These are phyloP conservation scores for Montipora efflorescens DNA, from an alignment of 64 coral and sea anemone genomes.

Conservation along the genomic window DNA sequence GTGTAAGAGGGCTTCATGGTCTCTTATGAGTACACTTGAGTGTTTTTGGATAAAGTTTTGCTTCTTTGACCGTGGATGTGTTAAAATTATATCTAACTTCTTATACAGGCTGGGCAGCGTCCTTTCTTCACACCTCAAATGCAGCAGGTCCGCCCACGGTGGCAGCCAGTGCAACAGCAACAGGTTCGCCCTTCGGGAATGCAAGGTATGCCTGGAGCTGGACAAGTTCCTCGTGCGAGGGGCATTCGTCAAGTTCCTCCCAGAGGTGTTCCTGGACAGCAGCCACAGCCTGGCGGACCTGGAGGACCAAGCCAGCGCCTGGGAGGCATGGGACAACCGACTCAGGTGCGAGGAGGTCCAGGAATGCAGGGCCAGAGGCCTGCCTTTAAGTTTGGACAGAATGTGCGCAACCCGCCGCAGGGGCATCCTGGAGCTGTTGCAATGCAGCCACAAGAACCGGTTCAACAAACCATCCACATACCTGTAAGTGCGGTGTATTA, in stretches of 20 bases:
- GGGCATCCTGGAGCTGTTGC: constrained; percentile 49
- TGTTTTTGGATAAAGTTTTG: not conserved
- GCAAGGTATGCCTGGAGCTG: constrained; percentile 75
- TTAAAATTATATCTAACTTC: not conserved
- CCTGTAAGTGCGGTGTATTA: constrained; percentile 30
- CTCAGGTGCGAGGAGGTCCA: constrained; percentile 60
- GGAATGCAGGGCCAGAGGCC: constrained; percentile 39
- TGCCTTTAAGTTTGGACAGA: constrained; percentile 80
- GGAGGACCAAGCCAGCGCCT: constrained; percentile 54
- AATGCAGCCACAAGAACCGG: constrained; percentile 65
- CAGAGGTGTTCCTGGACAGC: constrained; percentile 73
- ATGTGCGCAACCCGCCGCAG: constrained; percentile 79
- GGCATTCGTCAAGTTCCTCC: constrained; percentile 87
- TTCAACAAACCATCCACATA: constrained; percentile 59
- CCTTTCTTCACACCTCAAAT: constrained; percentile 90
- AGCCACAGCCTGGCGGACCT: constrained; percentile 29
- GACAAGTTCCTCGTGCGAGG: constrained; percentile 83
- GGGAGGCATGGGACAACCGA: constrained; percentile 56
- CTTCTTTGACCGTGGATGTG: too few relatives aligned
- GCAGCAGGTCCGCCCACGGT: constrained; percentile 85
- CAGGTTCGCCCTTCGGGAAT: constrained; percentile 83
- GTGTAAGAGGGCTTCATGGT: too few relatives aligned
- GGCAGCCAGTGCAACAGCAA: constrained; percentile 80
- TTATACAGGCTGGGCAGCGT: constrained; percentile 71
- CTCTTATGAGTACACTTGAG: too few relatives aligned